Conservation (phyloP, 1,140 invertebrate species). For the Paraescarpia echinospica region DNA sequence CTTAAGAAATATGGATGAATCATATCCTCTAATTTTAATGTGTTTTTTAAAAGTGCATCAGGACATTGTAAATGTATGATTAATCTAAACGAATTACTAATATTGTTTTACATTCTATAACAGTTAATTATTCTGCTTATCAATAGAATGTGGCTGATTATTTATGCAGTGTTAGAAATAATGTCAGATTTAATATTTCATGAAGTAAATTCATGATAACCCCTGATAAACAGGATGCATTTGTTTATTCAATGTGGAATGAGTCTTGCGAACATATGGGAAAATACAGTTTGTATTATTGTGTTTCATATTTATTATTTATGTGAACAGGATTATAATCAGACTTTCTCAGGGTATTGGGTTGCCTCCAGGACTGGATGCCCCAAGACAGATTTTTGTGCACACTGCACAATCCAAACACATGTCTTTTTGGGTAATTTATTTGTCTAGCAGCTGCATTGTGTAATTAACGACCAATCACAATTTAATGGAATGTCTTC, state of each 20-base stretch:
- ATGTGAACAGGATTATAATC: not conserved
- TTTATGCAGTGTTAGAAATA: not conserved
- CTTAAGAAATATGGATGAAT: not conserved
- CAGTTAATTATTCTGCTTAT: not conserved
- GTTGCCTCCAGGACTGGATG: not conserved
- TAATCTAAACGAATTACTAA: not conserved
- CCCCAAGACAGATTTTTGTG: not conserved
- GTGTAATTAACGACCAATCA: not conserved
- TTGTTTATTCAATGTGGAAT: not conserved
- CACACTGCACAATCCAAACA: no score
- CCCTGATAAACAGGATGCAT: not conserved
- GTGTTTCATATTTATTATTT: not conserved
- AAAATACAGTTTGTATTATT: not conserved
- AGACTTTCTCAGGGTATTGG: not conserved
- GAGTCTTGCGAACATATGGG: not conserved
- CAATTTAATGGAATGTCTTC: conserved; percentile 6
- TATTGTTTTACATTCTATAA: not conserved
- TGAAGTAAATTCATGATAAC: not conserved
- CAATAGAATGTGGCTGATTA: not conserved
- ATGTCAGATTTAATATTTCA: not conserved
- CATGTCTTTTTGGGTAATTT: not conserved
- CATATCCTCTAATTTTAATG: not conserved
- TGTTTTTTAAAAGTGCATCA: not conserved
- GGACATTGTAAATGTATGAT: not conserved
- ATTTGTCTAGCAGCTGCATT: not conserved